A percentile compares a stretch with the other conserved stretches of the same genome.
Evolutionary conservation across 1,140 invertebrate species (phyloP).

Genomic region (Aphelinus atriplicis): DNA sequence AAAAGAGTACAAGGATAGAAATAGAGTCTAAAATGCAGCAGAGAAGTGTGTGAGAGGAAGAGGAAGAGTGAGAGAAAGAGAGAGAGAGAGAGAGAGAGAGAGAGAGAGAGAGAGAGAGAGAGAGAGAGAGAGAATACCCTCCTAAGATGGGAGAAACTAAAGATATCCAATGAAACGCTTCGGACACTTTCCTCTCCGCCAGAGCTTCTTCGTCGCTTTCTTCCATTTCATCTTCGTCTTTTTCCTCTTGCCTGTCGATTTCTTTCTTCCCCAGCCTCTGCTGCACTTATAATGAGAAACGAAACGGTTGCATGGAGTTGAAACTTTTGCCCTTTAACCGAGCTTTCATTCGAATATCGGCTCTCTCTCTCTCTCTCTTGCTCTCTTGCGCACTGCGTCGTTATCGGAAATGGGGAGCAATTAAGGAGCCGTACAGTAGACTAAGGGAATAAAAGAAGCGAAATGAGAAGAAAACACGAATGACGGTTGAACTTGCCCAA

Average conservation of each 20-base stretch:
- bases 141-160: background rate
- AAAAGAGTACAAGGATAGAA: too few species aligned
- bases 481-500: too few species aligned
- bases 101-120: background rate
- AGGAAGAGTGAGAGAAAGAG: background rate
- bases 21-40: too few species aligned
- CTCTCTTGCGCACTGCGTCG: background rate
- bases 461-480: background rate
- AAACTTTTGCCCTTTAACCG: slow-evolving; percentile 1
- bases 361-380: background rate
- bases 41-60: background rate
- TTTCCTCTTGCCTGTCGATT: background rate
- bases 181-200: slow-evolving; percentile 19
- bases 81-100: background rate
- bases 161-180: slow-evolving; percentile 29
- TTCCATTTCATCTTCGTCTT: background rate
- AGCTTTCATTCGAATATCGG: slow-evolving; percentile 28
- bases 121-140: slow-evolving; percentile 5
- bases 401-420: slow-evolving; percentile 33
- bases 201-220: background rate
- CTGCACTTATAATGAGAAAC: slow-evolving; percentile 23
- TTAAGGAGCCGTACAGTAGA: slow-evolving; percentile 3
- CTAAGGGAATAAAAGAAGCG: background rate
- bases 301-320: slow-evolving; percentile 12
- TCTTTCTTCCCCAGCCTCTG: background rate